Base-by-base conservation (phyloP, 1,140 invertebrate genomes). In the Camponotus pennsylvanicus region DNA sequence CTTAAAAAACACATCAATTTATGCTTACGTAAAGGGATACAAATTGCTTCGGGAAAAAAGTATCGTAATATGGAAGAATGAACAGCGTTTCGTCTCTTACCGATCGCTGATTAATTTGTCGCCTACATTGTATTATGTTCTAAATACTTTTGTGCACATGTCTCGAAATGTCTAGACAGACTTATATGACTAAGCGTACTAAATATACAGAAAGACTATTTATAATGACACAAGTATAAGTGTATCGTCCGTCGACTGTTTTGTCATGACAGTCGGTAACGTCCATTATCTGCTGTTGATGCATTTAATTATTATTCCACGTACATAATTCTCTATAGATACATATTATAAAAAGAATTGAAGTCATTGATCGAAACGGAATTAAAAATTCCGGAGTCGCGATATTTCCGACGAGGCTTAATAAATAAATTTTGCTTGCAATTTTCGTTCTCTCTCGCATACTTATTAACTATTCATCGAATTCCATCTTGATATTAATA, bases 201-300 rank as follows among this genome's bases (percentile, higher is more conserved):
- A 91, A 91, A 40, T 6, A 40, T 40, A 40, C 37, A 40, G 21
- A 66, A 67, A 27, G 57, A 79, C 86, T 90, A 87, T 91, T 91
- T 85, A 90, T 86, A 89, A 63, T 27, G 13, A 9, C n/a, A 64
- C 67, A 34, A 82, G 66, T 59, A 76, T 18, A 42, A 13, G 9
- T 61, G 63, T 90, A 90, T 82, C 89, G 21, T 57, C 86, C 8
- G 86, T 88, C 76, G 88, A 70, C 37, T 61, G 9, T 27, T 4
- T 37, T 42, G 21, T 1, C n/a, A 11, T 49, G 55, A 21, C 55
- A 5, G 70, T 80, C 86, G 88, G 70, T 89, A 87, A 78, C 61
- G 9, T 18, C 1, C 34, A 32, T 88, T 85, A 85, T 21, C 61
- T n/a, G n/a, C 55, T 27, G 9, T 15, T 55, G 78, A 49, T 83